These are phyloP conservation scores for Acutogordius australiensis DNA, from an alignment of 2,888 invertebrate genomes.

Conservation along the genomic window DNA sequence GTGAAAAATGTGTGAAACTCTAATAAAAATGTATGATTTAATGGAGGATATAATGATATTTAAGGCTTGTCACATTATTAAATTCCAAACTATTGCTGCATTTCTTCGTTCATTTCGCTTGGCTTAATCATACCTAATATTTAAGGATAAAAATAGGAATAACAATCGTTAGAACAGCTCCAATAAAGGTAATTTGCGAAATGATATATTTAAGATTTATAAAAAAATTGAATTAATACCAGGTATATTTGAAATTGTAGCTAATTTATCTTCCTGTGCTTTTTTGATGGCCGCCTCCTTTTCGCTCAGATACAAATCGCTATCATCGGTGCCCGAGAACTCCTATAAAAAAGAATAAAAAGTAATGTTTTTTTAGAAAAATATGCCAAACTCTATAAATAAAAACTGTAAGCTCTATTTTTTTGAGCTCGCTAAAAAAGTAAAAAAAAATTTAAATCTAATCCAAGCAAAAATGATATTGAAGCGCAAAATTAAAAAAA, in stretches of 20 bases:
- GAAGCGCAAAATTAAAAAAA: too few relatives aligned
- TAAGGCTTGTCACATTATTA: too few relatives aligned
- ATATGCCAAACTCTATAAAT: neutral
- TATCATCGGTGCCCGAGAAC: conserved; percentile 87
- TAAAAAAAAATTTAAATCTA: too few relatives aligned
- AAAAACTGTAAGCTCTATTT: too few relatives aligned
- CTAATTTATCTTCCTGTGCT: neutral
- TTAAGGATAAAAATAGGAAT: too few relatives aligned
- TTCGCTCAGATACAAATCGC: conserved; percentile 84
- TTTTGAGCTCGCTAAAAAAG: too few relatives aligned
- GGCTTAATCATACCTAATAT: conserved; percentile 4
- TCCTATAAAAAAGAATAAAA: conserved; percentile 41
- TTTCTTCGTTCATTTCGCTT: conserved; percentile 6
- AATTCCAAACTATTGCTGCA: neutral
- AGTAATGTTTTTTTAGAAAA: neutral
- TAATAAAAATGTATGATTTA: too few relatives aligned
- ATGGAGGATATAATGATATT: too few relatives aligned
- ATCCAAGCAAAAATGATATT: too few relatives aligned
- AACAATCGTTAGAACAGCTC: neutral
- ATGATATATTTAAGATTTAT: neutral
- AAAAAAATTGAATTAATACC: neutral
- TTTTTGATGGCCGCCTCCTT: conserved; percentile 37
- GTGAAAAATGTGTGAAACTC: too few relatives aligned
- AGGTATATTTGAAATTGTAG: neutral
- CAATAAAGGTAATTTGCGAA: neutral